Conservation (phyloP, 2,113 vertebrate genomes). For the Fregata magnificens region DNA sequence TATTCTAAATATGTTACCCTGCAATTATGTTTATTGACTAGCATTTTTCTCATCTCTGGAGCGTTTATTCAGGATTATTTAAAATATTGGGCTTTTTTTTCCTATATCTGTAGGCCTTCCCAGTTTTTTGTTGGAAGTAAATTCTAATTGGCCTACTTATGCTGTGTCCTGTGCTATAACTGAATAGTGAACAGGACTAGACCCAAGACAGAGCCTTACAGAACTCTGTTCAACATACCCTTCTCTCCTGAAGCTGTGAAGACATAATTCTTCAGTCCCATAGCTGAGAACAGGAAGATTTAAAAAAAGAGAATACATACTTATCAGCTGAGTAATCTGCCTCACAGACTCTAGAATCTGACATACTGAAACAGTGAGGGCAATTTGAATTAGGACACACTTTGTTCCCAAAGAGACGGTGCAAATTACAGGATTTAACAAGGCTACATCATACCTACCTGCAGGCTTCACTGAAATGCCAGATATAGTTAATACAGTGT, state of each 20-base stretch:
- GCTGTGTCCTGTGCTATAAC: not conserved
- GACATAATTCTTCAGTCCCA: not conserved
- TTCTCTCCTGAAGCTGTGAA: not conserved
- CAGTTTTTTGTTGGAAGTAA: not conserved
- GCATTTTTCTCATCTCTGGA: not conserved
- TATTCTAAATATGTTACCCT: not conserved
- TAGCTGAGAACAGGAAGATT: not conserved
- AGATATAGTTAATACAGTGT: slow-evolving; percentile 22
- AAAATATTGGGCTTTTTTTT: not conserved
- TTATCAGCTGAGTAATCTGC: not conserved
- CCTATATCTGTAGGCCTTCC: not conserved
- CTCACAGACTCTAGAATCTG: not conserved
- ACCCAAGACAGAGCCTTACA: not conserved
- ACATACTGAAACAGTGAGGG: not conserved
- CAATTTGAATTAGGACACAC: not conserved
- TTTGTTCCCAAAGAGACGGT: not conserved
- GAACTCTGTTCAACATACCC: not conserved
- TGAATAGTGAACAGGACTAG: not conserved
- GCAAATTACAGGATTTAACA: slow-evolving; percentile 3
- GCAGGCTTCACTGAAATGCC: slow-evolving; percentile 11
- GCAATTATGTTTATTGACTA: not conserved
- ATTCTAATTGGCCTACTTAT: not conserved
- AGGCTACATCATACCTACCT: not conserved
- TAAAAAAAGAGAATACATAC: not conserved
- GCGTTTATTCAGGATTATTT: not conserved